Conservation (phyloP, 1,140 invertebrate genomes). For the Campoletis sonorensis region DNA sequence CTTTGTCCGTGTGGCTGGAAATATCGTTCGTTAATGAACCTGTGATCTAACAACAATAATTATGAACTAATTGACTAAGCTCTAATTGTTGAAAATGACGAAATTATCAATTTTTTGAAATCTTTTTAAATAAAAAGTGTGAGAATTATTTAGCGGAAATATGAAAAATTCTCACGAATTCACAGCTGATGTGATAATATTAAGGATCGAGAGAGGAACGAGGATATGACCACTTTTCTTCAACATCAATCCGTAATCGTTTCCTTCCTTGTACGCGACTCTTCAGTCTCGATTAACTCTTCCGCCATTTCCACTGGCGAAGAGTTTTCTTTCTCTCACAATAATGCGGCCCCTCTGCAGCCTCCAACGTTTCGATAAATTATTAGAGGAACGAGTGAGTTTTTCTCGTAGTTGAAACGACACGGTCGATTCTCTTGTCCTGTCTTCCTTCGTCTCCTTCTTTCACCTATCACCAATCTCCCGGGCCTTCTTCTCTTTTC, state of each 20-base stretch:
- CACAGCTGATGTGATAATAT: neutral
- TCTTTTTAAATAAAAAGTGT: no score
- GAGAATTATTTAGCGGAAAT: neutral
- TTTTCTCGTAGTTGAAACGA: slow-evolving; percentile 6
- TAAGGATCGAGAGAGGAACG: neutral
- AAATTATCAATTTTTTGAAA: no score
- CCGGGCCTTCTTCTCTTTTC: neutral
- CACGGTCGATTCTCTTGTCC: slow-evolving; percentile 22
- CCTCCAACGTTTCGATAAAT: slow-evolving; percentile 52
- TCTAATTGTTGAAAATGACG: no score
- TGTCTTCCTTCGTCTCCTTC: neutral
- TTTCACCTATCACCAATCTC: neutral
- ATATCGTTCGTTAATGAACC: no score
- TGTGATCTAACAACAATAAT: no score
- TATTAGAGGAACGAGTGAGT: slow-evolving; percentile 42
- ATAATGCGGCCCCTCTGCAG: slow-evolving; percentile 1
- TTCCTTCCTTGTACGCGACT: slow-evolving; percentile 20
- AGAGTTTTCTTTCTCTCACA: neutral
- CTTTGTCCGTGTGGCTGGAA: no score
- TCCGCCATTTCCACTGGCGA: slow-evolving; percentile 4
- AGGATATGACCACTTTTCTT: slow-evolving; percentile 19
- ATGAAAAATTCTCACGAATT: neutral
- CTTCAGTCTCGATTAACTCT: neutral
- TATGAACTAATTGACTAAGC: no score
- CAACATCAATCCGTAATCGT: slow-evolving; percentile 34